Base-by-base conservation (phyloP, 2,113 vertebrate species). In the Anoplopoma fimbria region DNA sequence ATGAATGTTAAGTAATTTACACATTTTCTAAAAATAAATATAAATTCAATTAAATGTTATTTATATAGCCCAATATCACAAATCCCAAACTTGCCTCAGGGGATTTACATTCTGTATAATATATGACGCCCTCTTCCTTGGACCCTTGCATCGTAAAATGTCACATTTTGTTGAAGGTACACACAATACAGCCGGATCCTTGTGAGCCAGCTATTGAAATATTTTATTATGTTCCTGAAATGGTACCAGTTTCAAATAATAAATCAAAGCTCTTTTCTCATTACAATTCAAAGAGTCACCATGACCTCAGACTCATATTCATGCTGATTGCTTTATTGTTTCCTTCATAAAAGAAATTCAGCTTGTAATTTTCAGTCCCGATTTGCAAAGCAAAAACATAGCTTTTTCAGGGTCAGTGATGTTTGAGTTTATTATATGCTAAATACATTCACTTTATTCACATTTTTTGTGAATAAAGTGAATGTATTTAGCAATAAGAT, bases 261-360 rank as follows among this genome's bases (percentile, higher is more conserved):
- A 62, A 49, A 72, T 45, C 29, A 47, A 77, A 82, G 13, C 12
- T 73, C 27, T 60, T 72, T 75, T 70, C 40, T 40, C 14, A 55
- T 62, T 31, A 77, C 34, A 82, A 15, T 14, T 36, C 6, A 0
- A 64, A n/a, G 31, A 58, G 21, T 74, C n/a, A 68, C 34, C 62
- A 49, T 82, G 61, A 89, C 73, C 69, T 62, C 49, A 3, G 34
- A 60, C 12, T 65, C 40, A n/a, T 47, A 31, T 80, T 53, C 42
- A 75, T 17, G 25, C 36, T 57, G 57, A 45, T 65, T 81, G 33
- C 75, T 69, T 53, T 34, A n/a, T 69, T 51, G 68, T 69, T 33
- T 36, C 23, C n/a, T 57, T 33, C 57, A 47, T 33, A 29, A 70
- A 81, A 38, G 2, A 57, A 51, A 67, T 40, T 57, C 23, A 53